Evolutionary conservation across 2,888 invertebrate species (phyloP).

Genomic region (Brenthis daphne): DNA sequence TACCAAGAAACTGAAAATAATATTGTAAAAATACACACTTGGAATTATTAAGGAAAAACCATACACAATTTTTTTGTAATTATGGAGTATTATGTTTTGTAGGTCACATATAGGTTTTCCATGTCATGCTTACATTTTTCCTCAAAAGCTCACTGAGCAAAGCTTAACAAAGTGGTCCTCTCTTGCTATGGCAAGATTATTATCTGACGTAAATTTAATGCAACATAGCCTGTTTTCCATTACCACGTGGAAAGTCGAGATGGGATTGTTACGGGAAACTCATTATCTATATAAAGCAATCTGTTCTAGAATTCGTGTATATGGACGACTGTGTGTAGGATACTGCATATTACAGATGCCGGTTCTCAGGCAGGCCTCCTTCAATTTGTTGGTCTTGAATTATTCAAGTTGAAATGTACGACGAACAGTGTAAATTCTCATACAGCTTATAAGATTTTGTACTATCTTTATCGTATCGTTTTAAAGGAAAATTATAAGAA

Average conservation of each 20-base stretch:
- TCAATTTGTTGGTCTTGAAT: too few species aligned
- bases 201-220: conserved; percentile 9
- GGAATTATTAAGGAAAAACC: too few species aligned
- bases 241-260: not conserved
- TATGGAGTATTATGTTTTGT: not conserved
- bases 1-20: not conserved
- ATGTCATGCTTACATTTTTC: not conserved
- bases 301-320: too few species aligned
- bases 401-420: too few species aligned
- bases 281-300: not conserved
- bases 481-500: too few species aligned
- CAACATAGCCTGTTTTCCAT: not conserved
- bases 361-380: too few species aligned
- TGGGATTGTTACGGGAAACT: not conserved
- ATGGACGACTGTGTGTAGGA: too few species aligned
- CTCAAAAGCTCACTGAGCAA: not conserved
- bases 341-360: too few species aligned
- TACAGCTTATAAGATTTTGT: too few species aligned
- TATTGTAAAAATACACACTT: too few species aligned
- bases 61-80: not conserved
- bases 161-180: not conserved
- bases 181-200: not conserved
- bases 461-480: too few species aligned
- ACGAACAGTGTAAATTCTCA: too few species aligned
- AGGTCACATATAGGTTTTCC: not conserved